A percentile compares a stretch with the other conserved stretches of the same genome.
Conservation (phyloP, 2,888 invertebrate genomes). For the Julus scanicus region DNA sequence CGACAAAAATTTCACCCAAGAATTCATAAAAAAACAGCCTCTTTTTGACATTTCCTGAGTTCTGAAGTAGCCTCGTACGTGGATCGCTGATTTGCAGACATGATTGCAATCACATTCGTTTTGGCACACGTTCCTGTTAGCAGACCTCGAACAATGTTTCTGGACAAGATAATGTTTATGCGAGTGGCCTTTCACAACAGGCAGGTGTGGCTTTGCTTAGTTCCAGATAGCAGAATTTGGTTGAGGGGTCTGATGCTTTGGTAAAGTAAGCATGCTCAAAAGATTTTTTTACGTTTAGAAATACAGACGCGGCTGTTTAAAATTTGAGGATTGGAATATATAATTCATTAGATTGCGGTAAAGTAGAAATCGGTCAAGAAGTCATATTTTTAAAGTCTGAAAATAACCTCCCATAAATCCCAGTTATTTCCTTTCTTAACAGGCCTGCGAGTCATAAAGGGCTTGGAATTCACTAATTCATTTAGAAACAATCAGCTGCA, state of each 20-base stretch:
- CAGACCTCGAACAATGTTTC: background rate
- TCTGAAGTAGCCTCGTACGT: background rate
- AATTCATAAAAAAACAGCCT: conserved; percentile 38
- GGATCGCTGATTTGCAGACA: background rate
- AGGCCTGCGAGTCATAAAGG: too few species aligned
- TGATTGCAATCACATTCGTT: background rate
- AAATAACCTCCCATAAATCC: too few species aligned
- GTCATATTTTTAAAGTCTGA: too few species aligned
- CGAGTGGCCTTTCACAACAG: background rate
- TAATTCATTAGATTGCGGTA: too few species aligned
- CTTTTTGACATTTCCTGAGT: conserved; percentile 41
- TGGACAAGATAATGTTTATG: background rate
- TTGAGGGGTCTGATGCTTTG: background rate
- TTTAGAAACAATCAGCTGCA: too few species aligned
- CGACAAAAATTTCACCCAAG: background rate
- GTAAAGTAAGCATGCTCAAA: background rate
- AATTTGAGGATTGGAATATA: too few species aligned
- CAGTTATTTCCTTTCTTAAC: too few species aligned
- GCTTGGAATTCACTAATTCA: too few species aligned
- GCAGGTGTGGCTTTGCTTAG: background rate
- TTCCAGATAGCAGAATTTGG: background rate
- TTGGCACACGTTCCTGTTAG: background rate
- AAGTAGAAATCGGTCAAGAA: too few species aligned
- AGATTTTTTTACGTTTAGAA: background rate
- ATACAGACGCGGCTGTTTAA: too few species aligned